A percentile compares a stretch with the other conserved stretches of the same genome.
These are phyloP conservation scores for Cantharis rufa DNA, from an alignment of 2,888 invertebrate genomes.

Conservation along the genomic window DNA sequence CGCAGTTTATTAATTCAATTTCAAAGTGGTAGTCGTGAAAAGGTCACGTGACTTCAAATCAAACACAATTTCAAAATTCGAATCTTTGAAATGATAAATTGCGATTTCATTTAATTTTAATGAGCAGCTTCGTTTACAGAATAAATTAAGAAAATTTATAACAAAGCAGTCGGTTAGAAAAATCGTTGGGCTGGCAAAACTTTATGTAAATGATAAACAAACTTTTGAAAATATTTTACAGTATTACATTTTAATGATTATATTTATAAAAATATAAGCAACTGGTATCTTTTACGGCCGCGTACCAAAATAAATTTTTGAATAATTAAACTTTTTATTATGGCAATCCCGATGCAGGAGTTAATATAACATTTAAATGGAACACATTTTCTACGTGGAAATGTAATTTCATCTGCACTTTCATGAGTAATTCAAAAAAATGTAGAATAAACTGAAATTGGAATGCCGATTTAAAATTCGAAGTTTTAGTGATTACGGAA, in stretches of 20 bases:
- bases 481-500: neutral
- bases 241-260: neutral
- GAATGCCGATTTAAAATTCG: neutral
- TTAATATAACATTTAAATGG: conserved; percentile 2
- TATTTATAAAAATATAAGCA: neutral
- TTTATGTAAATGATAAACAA: neutral
- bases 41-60: neutral
- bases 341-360: neutral
- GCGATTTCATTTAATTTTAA: neutral
- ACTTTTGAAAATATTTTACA: neutral
- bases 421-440: neutral
- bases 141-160: neutral
- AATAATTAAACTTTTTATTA: conserved; percentile 4
- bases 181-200: no score
- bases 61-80: neutral
- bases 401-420: neutral
- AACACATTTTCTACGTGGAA: neutral
- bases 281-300: neutral
- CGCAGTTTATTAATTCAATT: neutral
- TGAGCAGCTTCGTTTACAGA: neutral
- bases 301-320: neutral
- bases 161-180: neutral
- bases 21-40: neutral
- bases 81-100: neutral
- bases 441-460: neutral